Evolutionary conservation across 2,113 vertebrate species (phyloP).

Genomic region (Prunella fulvescens): DNA sequence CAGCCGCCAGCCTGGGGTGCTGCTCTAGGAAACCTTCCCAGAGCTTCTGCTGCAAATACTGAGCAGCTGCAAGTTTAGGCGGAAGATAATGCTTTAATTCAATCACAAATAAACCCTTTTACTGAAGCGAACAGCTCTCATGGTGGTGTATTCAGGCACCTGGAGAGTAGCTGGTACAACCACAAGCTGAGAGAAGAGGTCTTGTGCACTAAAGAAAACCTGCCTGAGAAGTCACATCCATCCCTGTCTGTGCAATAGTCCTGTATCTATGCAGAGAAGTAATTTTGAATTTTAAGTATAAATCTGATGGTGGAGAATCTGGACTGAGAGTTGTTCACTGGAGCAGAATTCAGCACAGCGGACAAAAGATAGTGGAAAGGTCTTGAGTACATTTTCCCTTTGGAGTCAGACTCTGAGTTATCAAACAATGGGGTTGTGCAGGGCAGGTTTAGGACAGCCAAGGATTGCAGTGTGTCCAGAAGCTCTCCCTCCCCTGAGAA

Average conservation of each 20-base stretch:
- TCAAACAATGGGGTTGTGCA: not conserved
- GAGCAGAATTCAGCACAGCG: not conserved
- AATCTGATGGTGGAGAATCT: not conserved
- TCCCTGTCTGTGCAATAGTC: not conserved
- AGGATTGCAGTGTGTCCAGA: not conserved
- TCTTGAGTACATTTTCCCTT: not conserved
- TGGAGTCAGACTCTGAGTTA: not conserved
- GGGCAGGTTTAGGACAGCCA: not conserved
- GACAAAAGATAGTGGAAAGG: not conserved
- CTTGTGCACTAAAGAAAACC: not conserved
- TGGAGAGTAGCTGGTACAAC: not conserved
- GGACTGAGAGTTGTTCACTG: not conserved
- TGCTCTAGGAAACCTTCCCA: not conserved
- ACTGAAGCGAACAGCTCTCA: not conserved
- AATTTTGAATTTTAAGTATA: not conserved
- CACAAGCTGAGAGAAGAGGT: not conserved
- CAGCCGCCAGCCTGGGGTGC: not conserved
- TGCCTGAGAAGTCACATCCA: rapidly evolving
- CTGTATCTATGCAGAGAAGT: not conserved
- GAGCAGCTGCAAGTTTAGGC: not conserved
- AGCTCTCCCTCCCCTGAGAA: rapidly evolving
- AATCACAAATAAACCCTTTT: not conserved
- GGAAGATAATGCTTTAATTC: not conserved
- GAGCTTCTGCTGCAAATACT: not conserved
- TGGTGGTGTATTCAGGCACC: not conserved